Conservation (phyloP, 1,140 invertebrate species). For the Leptinotarsa undecemlineata region DNA sequence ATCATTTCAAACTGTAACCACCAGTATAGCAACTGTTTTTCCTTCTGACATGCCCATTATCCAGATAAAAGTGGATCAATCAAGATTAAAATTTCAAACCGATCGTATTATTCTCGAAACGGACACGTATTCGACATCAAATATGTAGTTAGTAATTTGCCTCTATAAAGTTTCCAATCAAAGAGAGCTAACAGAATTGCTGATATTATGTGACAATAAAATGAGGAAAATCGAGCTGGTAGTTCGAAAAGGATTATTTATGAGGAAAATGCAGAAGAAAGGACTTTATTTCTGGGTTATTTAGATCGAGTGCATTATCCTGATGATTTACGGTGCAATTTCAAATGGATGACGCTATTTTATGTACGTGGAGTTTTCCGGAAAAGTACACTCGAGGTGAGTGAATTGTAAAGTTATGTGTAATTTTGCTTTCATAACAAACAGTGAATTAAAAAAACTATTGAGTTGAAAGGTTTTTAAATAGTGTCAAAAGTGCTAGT, state of each 20-base stretch:
- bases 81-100: neutral
- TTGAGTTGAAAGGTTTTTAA: too few species aligned
- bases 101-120: neutral
- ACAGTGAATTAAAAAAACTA: too few species aligned
- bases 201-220: constrained; percentile 2
- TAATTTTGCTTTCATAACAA: too few species aligned
- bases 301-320: neutral
- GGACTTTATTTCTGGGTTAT: neutral
- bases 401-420: too few species aligned
- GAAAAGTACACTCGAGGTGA: too few species aligned
- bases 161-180: constrained; percentile 6
- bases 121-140: neutral
- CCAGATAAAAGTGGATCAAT: neutral
- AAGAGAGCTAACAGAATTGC: constrained; percentile 2
- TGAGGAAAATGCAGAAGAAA: constrained; percentile 8
- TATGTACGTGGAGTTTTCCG: too few species aligned
- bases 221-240: neutral
- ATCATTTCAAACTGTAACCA: too few species aligned
- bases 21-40: too few species aligned
- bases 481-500: too few species aligned
- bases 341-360: too few species aligned
- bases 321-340: neutral
- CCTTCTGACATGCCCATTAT: neutral
- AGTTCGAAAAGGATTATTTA: neutral
- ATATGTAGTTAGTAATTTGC: neutral